Base-by-base conservation (phyloP, 2,888 invertebrate genomes). In the Tetragonisca angustula region DNA sequence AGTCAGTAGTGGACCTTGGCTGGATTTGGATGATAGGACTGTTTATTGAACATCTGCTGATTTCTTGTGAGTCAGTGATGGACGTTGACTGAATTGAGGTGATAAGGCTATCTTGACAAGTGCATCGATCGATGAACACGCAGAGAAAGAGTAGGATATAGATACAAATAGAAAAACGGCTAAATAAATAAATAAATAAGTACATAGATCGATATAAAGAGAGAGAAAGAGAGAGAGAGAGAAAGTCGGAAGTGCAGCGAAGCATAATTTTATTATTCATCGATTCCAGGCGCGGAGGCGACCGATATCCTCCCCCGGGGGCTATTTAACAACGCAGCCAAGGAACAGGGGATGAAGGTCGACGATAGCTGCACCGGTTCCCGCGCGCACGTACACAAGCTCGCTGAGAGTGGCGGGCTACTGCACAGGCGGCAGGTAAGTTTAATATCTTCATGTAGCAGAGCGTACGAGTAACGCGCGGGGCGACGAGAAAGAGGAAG, bases 391-490 rank as follows among this genome's bases (percentile, higher is more conserved):
- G 69, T 54, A 68, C 68, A 56, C 69, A 4, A 36, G 78, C 24
- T 56, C 61, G 4, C 43, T 2, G 65, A 36, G 54, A 36, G 65
- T n/a, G 17, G 54, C 36, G 50, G 64, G 49, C 61, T 6, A 11
- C 43, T 43, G 21, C 76, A 79, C 79, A 67, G 36, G 76, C 62
- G 15, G 74, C 81, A 85, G 88, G 90, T 90, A 88, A 88, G 89
- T 90, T 91, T 90, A 91, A 92, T 92, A 92, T 91, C 90, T 88
- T 87, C 88, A 79, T 88, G 89, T 88, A 90, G 88, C 81, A 86
- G 81, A 86, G 89, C 78, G 81, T n/a, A 59, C 76, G 74, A 50
- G 83, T 76, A 83, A 83, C 80, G 81, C 80, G 81, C 74, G 79
- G 36, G 76, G 83, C 87, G 79, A 81, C 76, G 75, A 64, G 82